Evolutionary conservation across 2,797 vertebrate genomes (phyloP).

Genomic region (Neopelma chrysocephalum): DNA sequence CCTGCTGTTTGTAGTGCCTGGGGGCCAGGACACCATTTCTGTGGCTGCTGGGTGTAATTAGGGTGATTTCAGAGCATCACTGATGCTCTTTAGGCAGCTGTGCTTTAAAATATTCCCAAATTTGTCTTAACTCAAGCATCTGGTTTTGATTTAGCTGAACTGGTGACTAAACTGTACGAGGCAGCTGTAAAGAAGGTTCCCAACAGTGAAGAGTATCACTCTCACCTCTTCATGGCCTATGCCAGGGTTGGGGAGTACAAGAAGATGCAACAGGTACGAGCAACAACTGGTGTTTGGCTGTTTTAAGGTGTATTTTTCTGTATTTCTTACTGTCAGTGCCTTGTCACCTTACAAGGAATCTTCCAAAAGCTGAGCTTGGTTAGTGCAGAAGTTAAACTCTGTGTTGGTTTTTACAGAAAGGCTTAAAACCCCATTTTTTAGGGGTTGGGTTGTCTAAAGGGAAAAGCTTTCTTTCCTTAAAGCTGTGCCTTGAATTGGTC

Average conservation of each 20-base stretch:
- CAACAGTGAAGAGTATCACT: constrained; percentile 96
- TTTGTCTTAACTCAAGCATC: constrained; percentile 13
- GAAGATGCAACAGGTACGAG: constrained; percentile 96
- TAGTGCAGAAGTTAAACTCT: background rate
- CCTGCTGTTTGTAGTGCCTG: background rate
- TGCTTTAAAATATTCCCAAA: background rate
- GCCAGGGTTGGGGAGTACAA: constrained; percentile 98
- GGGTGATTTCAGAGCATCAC: background rate
- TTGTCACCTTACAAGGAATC: accelerated
- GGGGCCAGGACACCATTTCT: background rate
- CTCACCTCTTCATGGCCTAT: constrained; percentile 98
- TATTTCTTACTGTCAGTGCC: background rate
- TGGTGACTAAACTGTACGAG: constrained; percentile 97
- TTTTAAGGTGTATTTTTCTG: background rate
- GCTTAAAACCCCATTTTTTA: background rate
- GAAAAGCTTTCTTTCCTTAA: background rate
- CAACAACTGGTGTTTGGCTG: background rate
- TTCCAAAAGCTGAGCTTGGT: background rate
- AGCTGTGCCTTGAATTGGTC: background rate
- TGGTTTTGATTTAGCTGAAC: constrained; percentile 84
- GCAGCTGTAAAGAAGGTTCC: constrained; percentile 97
- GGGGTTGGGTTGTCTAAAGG: background rate
- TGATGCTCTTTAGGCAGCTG: background rate
- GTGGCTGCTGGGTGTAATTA: background rate
- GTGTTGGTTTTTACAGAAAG: background rate